phyloP scores from a whole-genome alignment of 2,797 vertebrate species.

The Echiichthys vipera region DNA sequence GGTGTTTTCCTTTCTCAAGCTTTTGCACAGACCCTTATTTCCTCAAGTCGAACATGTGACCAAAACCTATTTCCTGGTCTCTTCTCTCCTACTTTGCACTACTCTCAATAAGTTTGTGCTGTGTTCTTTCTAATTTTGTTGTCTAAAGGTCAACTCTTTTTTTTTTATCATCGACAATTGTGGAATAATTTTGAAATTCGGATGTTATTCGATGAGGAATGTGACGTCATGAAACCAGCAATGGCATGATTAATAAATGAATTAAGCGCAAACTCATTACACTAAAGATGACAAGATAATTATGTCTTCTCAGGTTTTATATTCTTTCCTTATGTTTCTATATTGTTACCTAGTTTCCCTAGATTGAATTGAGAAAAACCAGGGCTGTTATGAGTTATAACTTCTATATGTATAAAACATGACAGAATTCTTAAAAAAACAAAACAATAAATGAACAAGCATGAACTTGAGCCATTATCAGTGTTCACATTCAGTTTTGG shows the following conservation, averaged over 20 bases:
- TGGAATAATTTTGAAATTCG: neutral
- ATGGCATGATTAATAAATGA: neutral
- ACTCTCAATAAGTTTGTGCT: neutral
- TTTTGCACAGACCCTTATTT: neutral
- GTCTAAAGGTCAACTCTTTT: neutral
- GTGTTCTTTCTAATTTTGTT: neutral
- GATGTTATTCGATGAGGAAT: neutral
- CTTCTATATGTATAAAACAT: neutral
- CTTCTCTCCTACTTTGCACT: neutral
- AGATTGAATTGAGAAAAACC: neutral
- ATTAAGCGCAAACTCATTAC: neutral
- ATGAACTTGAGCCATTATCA: neutral
- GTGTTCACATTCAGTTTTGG: neutral
- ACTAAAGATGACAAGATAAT: neutral
- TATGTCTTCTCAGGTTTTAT: neutral
- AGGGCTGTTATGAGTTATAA: neutral
- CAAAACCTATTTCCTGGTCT: neutral
- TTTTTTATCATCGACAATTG: neutral
- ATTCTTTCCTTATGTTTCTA: neutral
- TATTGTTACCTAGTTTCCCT: neutral
- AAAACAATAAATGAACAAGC: neutral
- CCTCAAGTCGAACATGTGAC: neutral
- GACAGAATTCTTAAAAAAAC: too few species aligned
- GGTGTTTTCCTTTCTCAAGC: constrained; percentile 36
- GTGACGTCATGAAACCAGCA: neutral